These are phyloP conservation scores for Minunthozetes semirufus DNA, from an alignment of 2,888 invertebrate species.

Conservation along the genomic window DNA sequence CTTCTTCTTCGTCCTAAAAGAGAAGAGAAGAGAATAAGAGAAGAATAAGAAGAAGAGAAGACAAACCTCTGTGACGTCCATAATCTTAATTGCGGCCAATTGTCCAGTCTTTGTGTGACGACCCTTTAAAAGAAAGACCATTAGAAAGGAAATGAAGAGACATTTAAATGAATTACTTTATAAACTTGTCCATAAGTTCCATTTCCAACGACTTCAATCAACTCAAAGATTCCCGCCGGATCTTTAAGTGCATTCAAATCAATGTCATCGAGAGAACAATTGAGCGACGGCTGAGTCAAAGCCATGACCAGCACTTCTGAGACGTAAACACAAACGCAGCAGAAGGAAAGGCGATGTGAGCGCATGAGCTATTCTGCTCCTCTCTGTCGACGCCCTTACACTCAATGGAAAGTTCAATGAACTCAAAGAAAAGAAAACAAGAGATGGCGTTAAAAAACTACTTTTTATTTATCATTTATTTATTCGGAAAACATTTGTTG, in stretches of 20 bases:
- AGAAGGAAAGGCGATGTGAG: not conserved
- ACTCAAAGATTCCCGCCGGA: constrained; percentile 98
- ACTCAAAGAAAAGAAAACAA: too few species aligned
- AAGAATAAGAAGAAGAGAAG: constrained; percentile 47
- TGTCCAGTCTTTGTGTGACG: constrained; percentile 99
- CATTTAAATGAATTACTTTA: constrained; percentile 76
- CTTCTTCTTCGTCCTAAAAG: constrained; percentile 85
- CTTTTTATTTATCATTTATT: not conserved
- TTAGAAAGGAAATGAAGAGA: too few species aligned
- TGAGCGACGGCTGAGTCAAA: constrained; percentile 41
- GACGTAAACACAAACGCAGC: not conserved
- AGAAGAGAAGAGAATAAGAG: constrained; percentile 49
- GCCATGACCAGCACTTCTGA: constrained; percentile 39
- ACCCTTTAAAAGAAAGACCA: constrained; percentile 58
- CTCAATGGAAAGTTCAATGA: not conserved
- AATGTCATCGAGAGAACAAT: constrained; percentile 41
- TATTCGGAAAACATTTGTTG: not conserved
- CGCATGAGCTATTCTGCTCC: not conserved
- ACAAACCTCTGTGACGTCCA: constrained; percentile 87
- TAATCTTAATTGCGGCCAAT: constrained; percentile 99
- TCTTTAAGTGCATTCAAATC: constrained; percentile 56
- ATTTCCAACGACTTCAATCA: constrained; percentile 99
- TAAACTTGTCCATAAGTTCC: constrained; percentile 99
- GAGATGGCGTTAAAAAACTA: not conserved
- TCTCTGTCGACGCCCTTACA: not conserved